These are phyloP conservation scores for Pachycephala philippinensis DNA, from an alignment of 2,113 vertebrate species.

Conservation along the genomic window DNA sequence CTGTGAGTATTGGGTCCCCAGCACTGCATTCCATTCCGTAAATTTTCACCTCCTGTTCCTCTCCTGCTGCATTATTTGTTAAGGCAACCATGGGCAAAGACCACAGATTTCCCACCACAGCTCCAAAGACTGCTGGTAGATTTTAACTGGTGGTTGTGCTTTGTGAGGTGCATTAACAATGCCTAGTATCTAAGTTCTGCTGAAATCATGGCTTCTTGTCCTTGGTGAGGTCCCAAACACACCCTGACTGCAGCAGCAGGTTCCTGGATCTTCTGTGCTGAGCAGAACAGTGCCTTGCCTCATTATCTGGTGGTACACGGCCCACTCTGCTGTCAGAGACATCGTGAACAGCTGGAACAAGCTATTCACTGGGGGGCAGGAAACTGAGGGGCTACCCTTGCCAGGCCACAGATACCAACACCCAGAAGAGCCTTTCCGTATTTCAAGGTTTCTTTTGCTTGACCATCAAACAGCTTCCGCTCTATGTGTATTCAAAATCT, in stretches of 20 bases:
- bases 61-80: background rate
- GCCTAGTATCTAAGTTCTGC: background rate
- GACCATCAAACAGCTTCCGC: background rate
- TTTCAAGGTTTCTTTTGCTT: background rate
- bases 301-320: background rate
- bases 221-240: background rate
- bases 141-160: background rate
- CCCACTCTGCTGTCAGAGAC: background rate
- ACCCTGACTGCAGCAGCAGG: background rate
- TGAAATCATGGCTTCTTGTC: fast-evolving
- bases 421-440: fast-evolving
- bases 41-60: background rate
- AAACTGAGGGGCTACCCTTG: background rate
- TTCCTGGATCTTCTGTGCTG: background rate
- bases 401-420: background rate
- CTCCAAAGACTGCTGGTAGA: background rate
- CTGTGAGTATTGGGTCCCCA: background rate
- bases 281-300: background rate
- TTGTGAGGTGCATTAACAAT: background rate
- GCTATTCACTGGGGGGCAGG: fast-evolving
- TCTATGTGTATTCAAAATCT: fast-evolving
- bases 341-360: background rate
- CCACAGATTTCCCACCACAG: background rate
- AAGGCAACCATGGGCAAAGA: background rate
- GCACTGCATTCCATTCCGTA: background rate